Evolutionary conservation across 2,797 vertebrate genomes (phyloP).

Genomic region (Bovichtus variegatus): DNA sequence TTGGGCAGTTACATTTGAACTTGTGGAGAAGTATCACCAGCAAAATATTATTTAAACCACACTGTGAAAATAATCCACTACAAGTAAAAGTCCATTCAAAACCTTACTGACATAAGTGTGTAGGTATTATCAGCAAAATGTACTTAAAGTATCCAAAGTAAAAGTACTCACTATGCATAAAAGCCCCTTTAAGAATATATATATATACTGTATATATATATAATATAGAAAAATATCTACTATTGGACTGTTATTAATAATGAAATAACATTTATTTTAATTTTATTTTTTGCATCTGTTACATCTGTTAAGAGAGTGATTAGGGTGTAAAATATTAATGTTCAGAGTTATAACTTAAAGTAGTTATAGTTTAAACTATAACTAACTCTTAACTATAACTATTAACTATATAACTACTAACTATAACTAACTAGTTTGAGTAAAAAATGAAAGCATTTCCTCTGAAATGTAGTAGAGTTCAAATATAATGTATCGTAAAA

Average conservation of each 20-base stretch:
- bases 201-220: too few relatives aligned
- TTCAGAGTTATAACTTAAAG: too few relatives aligned
- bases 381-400: too few relatives aligned
- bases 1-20: background rate
- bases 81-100: too few relatives aligned
- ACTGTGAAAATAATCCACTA: too few relatives aligned
- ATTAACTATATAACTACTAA: too few relatives aligned
- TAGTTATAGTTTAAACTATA: too few relatives aligned
- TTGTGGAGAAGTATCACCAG: background rate
- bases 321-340: background rate
- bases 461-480: background rate
- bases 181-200: background rate
- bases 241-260: background rate
- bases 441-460: background rate
- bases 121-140: too few relatives aligned
- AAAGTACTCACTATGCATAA: background rate
- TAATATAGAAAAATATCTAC: background rate
- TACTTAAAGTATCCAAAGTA: too few relatives aligned
- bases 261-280: background rate
- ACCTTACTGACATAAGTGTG: too few relatives aligned
- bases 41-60: too few relatives aligned
- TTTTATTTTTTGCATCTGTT: slow-evolving; percentile 4
- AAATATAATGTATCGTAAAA: background rate
- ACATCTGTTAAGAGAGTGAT: background rate
- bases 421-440: too few relatives aligned